Evolutionary conservation across 2,888 invertebrate species (phyloP).

Genomic region (Melinaea marsaeus): DNA sequence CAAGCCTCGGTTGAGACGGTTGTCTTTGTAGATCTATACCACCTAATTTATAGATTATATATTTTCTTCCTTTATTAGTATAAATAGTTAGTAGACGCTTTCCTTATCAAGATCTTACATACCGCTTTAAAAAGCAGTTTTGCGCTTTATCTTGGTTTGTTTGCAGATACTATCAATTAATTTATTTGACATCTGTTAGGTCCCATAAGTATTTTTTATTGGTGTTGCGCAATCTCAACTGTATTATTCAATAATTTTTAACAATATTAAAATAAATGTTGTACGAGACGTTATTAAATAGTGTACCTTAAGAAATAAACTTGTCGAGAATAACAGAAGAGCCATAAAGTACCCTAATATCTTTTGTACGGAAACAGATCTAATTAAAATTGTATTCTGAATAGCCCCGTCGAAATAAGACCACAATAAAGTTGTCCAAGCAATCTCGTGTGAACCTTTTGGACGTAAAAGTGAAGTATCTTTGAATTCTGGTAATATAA

Average conservation of each 20-base stretch:
- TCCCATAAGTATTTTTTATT: too few relatives aligned
- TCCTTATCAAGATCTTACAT: constrained; percentile 17
- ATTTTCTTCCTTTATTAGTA: constrained; percentile 34
- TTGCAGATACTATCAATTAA: background rate
- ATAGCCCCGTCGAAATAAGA: constrained; percentile 29
- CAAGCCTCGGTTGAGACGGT: constrained; percentile 43
- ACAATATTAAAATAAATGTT: background rate
- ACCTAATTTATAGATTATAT: constrained; percentile 37
- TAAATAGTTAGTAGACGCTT: constrained; percentile 26
- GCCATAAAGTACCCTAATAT: constrained; percentile 28
- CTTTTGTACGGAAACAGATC: constrained; percentile 34
- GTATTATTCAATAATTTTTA: constrained; percentile 9
- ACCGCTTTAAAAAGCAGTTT: constrained; percentile 13
- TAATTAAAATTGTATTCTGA: constrained; percentile 39
- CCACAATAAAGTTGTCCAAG: constrained; percentile 34
- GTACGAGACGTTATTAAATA: constrained; percentile 17
- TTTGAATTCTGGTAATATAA: too few relatives aligned
- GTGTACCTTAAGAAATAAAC: constrained; percentile 19
- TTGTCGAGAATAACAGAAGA: constrained; percentile 19
- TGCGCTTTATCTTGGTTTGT: constrained; percentile 15
- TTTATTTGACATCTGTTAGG: background rate
- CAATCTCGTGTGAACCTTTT: too few relatives aligned
- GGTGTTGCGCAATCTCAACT: too few relatives aligned
- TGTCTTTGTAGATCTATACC: constrained; percentile 29
- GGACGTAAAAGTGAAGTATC: too few relatives aligned